Evolutionary conservation across 2,113 vertebrate genomes (phyloP), one percentile per base, ranked within the genome.

Genomic region (Sialia sialis): DNA sequence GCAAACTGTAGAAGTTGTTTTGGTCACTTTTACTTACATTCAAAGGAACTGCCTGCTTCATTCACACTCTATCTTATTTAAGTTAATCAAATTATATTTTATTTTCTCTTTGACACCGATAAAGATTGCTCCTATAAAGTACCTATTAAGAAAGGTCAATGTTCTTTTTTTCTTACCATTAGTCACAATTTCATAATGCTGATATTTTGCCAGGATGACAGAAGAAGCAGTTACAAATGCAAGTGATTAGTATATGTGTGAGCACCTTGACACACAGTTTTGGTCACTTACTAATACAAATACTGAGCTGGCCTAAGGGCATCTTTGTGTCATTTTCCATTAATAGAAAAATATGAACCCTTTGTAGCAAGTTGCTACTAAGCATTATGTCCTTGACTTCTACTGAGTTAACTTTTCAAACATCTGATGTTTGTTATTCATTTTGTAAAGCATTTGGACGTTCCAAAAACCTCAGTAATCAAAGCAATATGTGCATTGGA

Each of bases 201-300:
- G 96, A 92, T 81, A 56, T 60, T 95, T 93, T 95, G 93, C 95
- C 96, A 97, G 85, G 63, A 96, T 95, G 96, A 85, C 9, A 10
- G 80, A 96, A 94, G 93, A 97, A 97, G 85, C 84, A 93, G 93
- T 84, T 91, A 84, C 88, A 96, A 97, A 96, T 74, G 94, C 93
- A 89, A 96, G 86, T 68, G 95, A 95, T 96, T 91, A 97, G 92
- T 58, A 55, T 25, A 46, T 83, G 69, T 83, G 64, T 16, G 56
- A 84, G 80, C 81, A 68, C 90, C 94, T 68, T 89, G 85, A 96
- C 92, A 92, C 82, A 91, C 85, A 94, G 70, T 89, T 91, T 93
- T 95, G 95, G 89, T 97, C 94, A 93, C 78, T 97, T 91, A 92
- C 91, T 96, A 94, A 97, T 80, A 93, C 88, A 95, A 95, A 95